Percentiles rank a stretch among this genome's conserved stretches.
Conservation (phyloP, 2,888 invertebrate genomes). For the Cephus pygmeus region DNA sequence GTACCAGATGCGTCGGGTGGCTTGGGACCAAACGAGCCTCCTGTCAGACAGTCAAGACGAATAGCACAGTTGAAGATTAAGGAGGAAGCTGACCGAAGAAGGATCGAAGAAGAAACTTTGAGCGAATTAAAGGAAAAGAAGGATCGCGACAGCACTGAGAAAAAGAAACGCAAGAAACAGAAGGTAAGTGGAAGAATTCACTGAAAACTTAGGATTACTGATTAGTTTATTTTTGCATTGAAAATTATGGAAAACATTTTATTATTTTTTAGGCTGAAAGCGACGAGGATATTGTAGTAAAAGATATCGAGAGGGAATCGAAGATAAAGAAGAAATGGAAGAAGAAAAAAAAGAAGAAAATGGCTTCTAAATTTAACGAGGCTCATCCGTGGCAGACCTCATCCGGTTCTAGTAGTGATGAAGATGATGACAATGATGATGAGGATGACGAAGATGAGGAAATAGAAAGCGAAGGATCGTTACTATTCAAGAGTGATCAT, state of each 20-base stretch:
- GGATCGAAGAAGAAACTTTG: constrained; percentile 80
- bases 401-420: constrained; percentile 67
- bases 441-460: constrained; percentile 66
- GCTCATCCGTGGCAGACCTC: constrained; percentile 72
- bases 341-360: constrained; percentile 64
- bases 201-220: neutral
- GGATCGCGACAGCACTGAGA: constrained; percentile 56
- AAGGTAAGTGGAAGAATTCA: constrained; percentile 36
- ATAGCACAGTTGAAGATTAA: constrained; percentile 90
- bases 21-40: constrained; percentile 62
- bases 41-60: constrained; percentile 83
- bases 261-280: constrained; percentile 26
- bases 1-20: constrained; percentile 32
- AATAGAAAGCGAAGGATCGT: constrained; percentile 63
- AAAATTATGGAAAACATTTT: no score
- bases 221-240: neutral
- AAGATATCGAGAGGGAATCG: constrained; percentile 48
- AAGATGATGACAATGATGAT: constrained; percentile 64
- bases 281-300: constrained; percentile 47
- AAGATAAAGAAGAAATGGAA: constrained; percentile 64
- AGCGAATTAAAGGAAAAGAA: constrained; percentile 74
- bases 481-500: constrained; percentile 83
- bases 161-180: constrained; percentile 59
- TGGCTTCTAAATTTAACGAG: constrained; percentile 65
- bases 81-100: constrained; percentile 83